Conservation (phyloP, 1,140 invertebrate genomes). For the Brachionus calyciflorus region DNA sequence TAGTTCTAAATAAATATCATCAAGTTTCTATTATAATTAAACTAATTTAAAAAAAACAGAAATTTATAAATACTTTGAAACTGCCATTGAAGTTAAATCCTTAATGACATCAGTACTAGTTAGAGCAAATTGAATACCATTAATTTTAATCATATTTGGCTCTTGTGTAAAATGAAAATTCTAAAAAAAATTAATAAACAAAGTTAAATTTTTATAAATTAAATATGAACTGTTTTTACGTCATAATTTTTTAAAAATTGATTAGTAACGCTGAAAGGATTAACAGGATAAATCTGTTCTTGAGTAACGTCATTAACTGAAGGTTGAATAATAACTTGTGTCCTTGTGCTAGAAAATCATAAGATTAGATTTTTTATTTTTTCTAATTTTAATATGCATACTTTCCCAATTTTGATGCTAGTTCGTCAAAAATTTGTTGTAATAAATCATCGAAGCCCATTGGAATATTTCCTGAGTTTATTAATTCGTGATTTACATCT, state of each 20-base stretch:
- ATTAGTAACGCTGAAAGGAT: not conserved
- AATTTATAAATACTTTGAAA: constrained; percentile 15
- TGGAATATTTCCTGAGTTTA: constrained; percentile 10
- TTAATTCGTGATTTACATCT: constrained; percentile 37
- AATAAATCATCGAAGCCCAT: too few species aligned
- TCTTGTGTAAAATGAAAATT: constrained; percentile 43
- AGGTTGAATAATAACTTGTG: constrained; percentile 40
- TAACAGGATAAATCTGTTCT: constrained; percentile 39
- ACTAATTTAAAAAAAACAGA: not conserved
- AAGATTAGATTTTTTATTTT: not conserved
- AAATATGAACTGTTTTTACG: not conserved
- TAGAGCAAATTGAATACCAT: constrained; percentile 28
- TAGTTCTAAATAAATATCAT: not conserved
- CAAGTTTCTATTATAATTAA: not conserved
- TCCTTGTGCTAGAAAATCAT: not conserved
- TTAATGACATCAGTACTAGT: constrained; percentile 40
- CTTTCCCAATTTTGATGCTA: constrained; percentile 14
- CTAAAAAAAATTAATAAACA: not conserved
- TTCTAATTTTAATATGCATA: not conserved
- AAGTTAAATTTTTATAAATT: not conserved
- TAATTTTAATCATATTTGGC: constrained; percentile 43
- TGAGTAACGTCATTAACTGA: constrained; percentile 9
- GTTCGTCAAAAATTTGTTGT: constrained; percentile 5
- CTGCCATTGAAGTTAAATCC: constrained; percentile 36
- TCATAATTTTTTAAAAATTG: constrained; percentile 10